These are phyloP conservation scores for Labeo calbasu DNA, from an alignment of 2,797 vertebrate species.

Conservation along the genomic window DNA sequence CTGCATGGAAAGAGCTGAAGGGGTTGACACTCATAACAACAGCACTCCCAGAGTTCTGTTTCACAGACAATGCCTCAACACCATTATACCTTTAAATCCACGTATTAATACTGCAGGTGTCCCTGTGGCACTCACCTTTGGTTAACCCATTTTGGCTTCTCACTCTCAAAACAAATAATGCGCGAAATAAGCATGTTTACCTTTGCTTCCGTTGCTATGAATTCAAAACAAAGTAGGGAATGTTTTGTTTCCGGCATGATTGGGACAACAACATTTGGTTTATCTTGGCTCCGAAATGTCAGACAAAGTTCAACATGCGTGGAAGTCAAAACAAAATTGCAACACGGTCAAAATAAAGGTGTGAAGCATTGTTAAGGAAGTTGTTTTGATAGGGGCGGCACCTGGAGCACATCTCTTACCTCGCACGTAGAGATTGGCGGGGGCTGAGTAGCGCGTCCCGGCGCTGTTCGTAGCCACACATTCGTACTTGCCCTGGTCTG, in stretches of 20 bases:
- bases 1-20: conserved; percentile 44
- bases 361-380: conserved; percentile 65
- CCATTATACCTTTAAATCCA: conserved; percentile 31
- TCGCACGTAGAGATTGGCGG: conserved; percentile 83
- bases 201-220: conserved; percentile 24
- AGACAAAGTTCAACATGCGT: conserved; percentile 63
- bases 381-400: conserved; percentile 72
- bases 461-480: conserved; percentile 82
- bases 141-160: conserved; percentile 5
- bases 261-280: conserved; percentile 16
- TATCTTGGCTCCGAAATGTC: conserved; percentile 12
- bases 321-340: conserved; percentile 69
- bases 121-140: conserved; percentile 19
- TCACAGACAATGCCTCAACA: conserved; percentile 44
- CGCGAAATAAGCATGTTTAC: conserved; percentile 19
- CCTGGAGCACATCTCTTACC: conserved; percentile 73
- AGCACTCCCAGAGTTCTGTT: conserved; percentile 43
- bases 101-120: conserved; percentile 42
- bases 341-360: conserved; percentile 49
- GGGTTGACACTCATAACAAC: conserved; percentile 47
- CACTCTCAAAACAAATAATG: conserved; percentile 12
- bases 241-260: background rate
- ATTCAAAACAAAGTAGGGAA: conserved; percentile 14
- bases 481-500: conserved; percentile 83
- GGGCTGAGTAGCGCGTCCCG: conserved; percentile 80